These are phyloP conservation scores for Periphyllus acericola DNA, from an alignment of 2,888 invertebrate species.

Conservation along the genomic window DNA sequence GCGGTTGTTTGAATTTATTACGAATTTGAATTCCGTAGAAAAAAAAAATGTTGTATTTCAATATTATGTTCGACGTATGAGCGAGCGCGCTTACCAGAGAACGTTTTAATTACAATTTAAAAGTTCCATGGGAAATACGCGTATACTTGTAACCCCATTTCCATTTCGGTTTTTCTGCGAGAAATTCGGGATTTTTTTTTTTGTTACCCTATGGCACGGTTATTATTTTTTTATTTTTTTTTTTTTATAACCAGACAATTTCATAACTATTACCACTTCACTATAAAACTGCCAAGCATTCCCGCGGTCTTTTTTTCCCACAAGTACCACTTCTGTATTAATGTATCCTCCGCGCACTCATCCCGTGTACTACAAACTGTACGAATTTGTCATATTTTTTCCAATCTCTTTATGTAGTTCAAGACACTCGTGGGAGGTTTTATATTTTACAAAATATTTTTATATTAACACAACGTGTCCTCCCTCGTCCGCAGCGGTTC, in stretches of 20 bases:
- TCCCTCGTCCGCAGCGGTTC: neutral
- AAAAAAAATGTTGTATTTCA: too few species aligned
- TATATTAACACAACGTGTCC: neutral
- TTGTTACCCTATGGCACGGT: too few species aligned
- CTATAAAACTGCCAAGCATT: neutral
- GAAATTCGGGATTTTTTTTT: too few species aligned
- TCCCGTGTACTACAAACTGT: neutral
- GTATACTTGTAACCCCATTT: too few species aligned
- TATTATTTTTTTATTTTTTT: neutral
- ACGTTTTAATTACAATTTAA: too few species aligned
- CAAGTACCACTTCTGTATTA: neutral
- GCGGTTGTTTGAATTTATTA: too few species aligned
- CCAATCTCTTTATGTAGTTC: neutral
- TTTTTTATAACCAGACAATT: neutral
- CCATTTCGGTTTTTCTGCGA: too few species aligned
- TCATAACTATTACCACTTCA: neutral
- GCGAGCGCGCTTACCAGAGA: too few species aligned
- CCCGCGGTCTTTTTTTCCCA: neutral
- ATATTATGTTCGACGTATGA: too few species aligned
- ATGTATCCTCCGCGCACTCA: neutral
- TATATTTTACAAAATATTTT: neutral
- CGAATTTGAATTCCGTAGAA: too few species aligned
- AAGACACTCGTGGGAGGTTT: too few species aligned
- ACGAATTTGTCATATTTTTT: neutral
- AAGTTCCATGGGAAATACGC: too few species aligned